Percentiles rank a stretch among this genome's conserved stretches.
Evolutionary conservation across 2,888 invertebrate genomes (phyloP).

Genomic region (Apomyelois bistriatella): DNA sequence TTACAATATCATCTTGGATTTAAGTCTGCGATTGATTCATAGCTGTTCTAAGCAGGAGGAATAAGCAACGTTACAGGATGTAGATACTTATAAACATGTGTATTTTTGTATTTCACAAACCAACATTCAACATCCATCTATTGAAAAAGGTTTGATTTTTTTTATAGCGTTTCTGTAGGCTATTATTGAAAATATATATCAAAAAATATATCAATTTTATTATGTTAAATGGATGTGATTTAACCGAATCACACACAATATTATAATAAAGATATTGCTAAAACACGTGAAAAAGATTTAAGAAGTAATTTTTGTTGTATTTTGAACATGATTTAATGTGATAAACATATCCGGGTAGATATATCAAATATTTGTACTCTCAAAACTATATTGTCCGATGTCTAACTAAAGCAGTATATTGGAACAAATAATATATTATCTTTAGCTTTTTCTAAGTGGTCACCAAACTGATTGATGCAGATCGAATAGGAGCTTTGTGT

Average conservation of each 20-base stretch:
- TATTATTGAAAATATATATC: background rate
- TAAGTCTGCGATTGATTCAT: constrained; percentile 1
- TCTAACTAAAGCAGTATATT: background rate
- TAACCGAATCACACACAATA: too few relatives aligned
- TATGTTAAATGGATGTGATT: background rate
- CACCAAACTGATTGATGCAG: too few relatives aligned
- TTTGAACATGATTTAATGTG: background rate
- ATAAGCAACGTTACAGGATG: background rate
- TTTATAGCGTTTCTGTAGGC: background rate
- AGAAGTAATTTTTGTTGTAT: too few relatives aligned
- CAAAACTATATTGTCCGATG: background rate
- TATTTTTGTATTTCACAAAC: background rate
- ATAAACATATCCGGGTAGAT: background rate
- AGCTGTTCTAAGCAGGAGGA: background rate
- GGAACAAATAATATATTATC: background rate
- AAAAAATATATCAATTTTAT: background rate
- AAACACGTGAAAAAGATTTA: too few relatives aligned
- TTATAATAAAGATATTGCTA: too few relatives aligned
- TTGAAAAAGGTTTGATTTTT: background rate
- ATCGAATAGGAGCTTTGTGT: too few relatives aligned
- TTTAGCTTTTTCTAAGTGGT: too few relatives aligned
- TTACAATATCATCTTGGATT: constrained; percentile 23
- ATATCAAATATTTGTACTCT: background rate
- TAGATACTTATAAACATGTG: constrained; percentile 1
- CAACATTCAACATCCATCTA: background rate